phyloP scores from a whole-genome alignment of 2,797 vertebrate species.

The Sebastolobus alascanus region DNA sequence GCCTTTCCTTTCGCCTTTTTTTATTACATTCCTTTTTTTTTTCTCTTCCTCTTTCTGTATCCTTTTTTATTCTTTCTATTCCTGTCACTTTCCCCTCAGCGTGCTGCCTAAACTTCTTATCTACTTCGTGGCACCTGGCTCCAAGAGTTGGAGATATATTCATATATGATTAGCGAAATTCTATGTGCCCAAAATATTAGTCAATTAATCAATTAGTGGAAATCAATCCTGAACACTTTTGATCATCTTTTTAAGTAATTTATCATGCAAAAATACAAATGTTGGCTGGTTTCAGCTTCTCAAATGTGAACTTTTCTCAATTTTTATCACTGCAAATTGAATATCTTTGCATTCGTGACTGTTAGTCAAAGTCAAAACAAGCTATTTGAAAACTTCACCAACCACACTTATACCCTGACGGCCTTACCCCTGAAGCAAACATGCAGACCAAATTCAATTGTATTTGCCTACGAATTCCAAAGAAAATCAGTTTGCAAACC shows the following conservation, averaged over 20 bases:
- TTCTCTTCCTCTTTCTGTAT: constrained; percentile 26
- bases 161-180: not conserved
- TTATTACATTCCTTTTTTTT: constrained; percentile 28
- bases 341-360: not conserved
- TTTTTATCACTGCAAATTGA: constrained; percentile 8
- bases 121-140: not conserved
- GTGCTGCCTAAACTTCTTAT: constrained; percentile 16
- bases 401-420: too few relatives aligned
- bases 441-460: too few relatives aligned
- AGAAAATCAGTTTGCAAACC: too few relatives aligned
- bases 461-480: too few relatives aligned
- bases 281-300: constrained; percentile 11
- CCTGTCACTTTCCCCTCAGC: constrained; percentile 27
- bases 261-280: not conserved
- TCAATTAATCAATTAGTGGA: not conserved
- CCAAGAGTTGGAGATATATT: not conserved
- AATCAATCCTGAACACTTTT: not conserved
- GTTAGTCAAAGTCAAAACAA: not conserved
- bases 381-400: not conserved
- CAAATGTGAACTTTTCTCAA: not conserved
- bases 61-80: constrained; percentile 7
- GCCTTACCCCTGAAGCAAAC: too few relatives aligned
- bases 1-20: constrained; percentile 49
- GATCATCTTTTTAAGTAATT: not conserved
- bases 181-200: not conserved